Conservation (phyloP, 2,797 vertebrate genomes). For the Danio tinwini region DNA sequence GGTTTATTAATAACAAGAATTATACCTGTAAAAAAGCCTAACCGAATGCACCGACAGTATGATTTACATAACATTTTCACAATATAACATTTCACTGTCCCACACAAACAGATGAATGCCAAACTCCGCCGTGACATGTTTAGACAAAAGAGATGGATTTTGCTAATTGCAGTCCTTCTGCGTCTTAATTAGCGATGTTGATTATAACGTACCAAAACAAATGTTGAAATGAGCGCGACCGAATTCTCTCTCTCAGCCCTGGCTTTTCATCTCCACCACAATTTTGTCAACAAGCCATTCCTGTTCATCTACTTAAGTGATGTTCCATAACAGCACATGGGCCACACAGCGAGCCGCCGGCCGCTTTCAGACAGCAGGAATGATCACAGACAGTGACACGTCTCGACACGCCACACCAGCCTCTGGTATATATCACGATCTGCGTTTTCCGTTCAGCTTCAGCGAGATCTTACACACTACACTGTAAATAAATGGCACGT, state of each 20-base stretch:
- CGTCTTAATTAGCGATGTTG: conserved; percentile 36
- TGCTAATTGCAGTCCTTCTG: conserved; percentile 39
- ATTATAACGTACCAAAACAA: conserved; percentile 41
- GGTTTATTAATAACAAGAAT: too few species aligned
- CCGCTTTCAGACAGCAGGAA: conserved; percentile 59
- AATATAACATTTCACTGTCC: conserved; percentile 26
- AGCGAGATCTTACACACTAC: background rate
- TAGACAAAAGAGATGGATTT: conserved; percentile 1
- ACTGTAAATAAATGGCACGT: too few species aligned
- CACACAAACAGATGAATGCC: conserved; percentile 2
- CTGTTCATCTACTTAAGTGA: conserved; percentile 55
- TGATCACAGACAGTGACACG: conserved; percentile 61
- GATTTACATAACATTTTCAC: background rate
- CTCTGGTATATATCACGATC: background rate
- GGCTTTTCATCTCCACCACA: conserved; percentile 50
- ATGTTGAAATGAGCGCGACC: conserved; percentile 38
- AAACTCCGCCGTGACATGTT: conserved; percentile 24
- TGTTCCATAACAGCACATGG: conserved; percentile 62
- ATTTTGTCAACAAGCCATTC: conserved; percentile 45
- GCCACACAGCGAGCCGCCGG: conserved; percentile 72
- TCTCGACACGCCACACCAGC: conserved; percentile 50
- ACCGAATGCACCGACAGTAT: background rate
- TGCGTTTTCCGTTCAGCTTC: background rate
- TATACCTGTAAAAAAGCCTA: too few species aligned
- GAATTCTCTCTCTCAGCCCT: conserved; percentile 20